A percentile compares a stretch with the other conserved stretches of the same genome.
Conservation (phyloP, 53 echinoderm and acorn worm species). For the Mesocentrotus franciscanus region DNA sequence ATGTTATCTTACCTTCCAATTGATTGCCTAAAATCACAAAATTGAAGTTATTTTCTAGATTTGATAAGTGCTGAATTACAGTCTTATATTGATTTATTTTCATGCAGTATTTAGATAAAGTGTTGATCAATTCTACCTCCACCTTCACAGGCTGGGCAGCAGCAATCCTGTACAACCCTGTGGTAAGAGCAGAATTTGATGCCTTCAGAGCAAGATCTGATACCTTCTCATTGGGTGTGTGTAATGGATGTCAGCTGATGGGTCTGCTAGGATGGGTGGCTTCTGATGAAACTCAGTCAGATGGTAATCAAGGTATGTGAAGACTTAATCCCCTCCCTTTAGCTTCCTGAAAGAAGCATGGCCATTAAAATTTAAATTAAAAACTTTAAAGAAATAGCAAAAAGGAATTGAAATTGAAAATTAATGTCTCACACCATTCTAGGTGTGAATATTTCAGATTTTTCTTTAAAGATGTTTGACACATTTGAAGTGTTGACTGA, state of each 20-base stretch:
- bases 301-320: constrained; percentile 11
- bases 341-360: no score
- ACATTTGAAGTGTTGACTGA: neutral
- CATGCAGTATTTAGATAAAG: no score
- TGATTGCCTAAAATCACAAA: no score
- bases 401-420: no score
- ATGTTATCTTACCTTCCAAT: no score
- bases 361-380: no score
- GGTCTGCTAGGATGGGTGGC: constrained; percentile 97
- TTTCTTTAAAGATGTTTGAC: neutral
- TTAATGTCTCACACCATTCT: neutral
- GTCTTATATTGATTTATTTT: no score
- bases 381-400: no score
- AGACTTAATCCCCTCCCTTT: no score
- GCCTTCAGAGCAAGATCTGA: constrained; percentile 86
- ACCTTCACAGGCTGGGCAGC: constrained; percentile 89
- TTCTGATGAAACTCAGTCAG: constrained; percentile 64
- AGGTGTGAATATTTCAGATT: neutral
- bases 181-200: constrained; percentile 93
- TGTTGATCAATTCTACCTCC: neutral
- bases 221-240: constrained; percentile 95
- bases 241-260: constrained; percentile 99
- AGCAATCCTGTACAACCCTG: constrained; percentile 87
- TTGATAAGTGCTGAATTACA: no score
- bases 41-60: no score